These are phyloP conservation scores for Gambusia holbrooki DNA, from an alignment of 2,113 vertebrate genomes.

Conservation along the genomic window DNA sequence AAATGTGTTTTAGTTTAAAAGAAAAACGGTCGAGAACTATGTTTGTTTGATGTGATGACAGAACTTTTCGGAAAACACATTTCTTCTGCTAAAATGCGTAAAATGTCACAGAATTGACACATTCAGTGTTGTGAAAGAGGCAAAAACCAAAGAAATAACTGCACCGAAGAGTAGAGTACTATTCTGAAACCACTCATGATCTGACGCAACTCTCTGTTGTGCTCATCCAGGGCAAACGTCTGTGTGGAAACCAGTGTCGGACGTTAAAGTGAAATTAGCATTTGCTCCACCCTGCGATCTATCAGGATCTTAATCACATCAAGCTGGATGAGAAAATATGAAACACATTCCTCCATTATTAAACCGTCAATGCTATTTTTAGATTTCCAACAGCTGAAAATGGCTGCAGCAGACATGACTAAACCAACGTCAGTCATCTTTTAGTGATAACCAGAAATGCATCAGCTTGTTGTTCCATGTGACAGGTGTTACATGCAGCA, in stretches of 20 bases:
- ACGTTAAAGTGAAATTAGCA: slow-evolving; percentile 15
- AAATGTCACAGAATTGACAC: neutral
- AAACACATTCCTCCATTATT: neutral
- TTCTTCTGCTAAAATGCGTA: neutral
- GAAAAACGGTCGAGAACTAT: neutral
- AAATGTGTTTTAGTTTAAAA: neutral
- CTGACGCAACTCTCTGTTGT: slow-evolving; percentile 55
- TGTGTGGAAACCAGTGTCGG: slow-evolving; percentile 37
- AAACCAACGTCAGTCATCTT: neutral
- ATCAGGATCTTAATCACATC: neutral
- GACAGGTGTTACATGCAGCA: neutral
- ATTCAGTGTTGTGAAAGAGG: neutral
- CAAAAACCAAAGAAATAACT: neutral
- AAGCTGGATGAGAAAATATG: neutral
- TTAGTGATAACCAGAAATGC: neutral
- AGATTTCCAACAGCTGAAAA: neutral
- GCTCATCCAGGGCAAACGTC: slow-evolving; percentile 16
- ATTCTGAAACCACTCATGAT: slow-evolving; percentile 34
- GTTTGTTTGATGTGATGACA: no score
- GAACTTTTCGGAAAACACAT: neutral
- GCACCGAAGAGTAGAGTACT: no score
- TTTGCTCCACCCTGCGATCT: slow-evolving; percentile 17
- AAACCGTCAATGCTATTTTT: no score
- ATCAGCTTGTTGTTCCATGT: neutral
- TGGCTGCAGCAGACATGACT: neutral